Evolutionary conservation across 2,888 invertebrate genomes (phyloP), one percentile per base, ranked within the genome.

Genomic region (Drosophila prolongata): DNA sequence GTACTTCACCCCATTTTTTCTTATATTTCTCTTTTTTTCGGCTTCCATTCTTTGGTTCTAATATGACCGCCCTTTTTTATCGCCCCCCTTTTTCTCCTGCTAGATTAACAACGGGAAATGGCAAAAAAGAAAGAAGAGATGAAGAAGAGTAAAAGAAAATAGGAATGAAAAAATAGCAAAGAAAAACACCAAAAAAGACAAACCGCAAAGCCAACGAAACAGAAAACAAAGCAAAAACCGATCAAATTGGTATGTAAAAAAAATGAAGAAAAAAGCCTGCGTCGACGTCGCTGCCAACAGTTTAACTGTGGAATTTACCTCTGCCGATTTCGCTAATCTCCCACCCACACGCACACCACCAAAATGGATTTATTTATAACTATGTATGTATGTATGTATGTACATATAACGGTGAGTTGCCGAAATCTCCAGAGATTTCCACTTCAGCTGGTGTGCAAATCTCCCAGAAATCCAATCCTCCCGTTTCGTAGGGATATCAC

Each of bases 51-150:
- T 9, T 14, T 13, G n/a, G 30, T 52, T 65, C 46, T 68, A 67
- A 34, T 13, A 67, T 47, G 37, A 13, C 14, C 46, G 52, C 65
- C 56, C 24, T 55, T 47, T 47, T 46, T 55, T 47, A 37, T 47
- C 6, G 42, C 53, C 27, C 38, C 35, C 53, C 24, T 19, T 30
- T 53, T 53, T 53, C 34, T 8, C 34, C 13, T 77, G 79, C 79
- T 85, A 79, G 82, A 85, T 82, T 88, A 77, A 70, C 75, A 86
- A 72, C 80, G 82, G 88, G 89, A 82, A 82, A 79, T 71, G 75
- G 71, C 82, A 79, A 73, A 78, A 49, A 9, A 10, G 35, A 38
- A 50, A 72, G 46, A 46, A 62, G 55, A 55, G 44, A 10, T 11
- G 35, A 50, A 72, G 46, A 46, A 62, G 55, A 55, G 44, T 19